Conservation (phyloP, 1,140 invertebrate species). For the Capitella teleta region DNA sequence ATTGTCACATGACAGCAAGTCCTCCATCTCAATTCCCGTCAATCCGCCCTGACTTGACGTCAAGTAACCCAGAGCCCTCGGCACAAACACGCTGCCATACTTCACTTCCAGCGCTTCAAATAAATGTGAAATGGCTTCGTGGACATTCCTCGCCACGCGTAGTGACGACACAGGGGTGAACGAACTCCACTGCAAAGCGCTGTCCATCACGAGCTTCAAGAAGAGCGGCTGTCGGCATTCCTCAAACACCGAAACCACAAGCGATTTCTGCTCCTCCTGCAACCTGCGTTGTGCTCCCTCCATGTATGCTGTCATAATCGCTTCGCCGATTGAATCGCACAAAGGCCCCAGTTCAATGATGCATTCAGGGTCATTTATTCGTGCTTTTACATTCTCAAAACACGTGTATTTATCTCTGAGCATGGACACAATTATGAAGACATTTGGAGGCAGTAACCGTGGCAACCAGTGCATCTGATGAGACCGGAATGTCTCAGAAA, state of each 20-base stretch:
- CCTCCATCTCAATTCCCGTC: conserved; percentile 36
- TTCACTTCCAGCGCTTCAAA: conserved; percentile 29
- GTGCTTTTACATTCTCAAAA: too few relatives aligned
- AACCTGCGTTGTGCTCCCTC: too few relatives aligned
- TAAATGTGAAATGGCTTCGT: conserved; percentile 22
- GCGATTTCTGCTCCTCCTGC: background rate
- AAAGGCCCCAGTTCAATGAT: too few relatives aligned
- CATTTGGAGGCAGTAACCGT: background rate
- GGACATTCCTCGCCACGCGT: conserved; percentile 15
- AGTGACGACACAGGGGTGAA: conserved; percentile 15
- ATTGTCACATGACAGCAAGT: conserved; percentile 38
- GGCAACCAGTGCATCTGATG: conserved; percentile 3
- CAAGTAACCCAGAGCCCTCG: too few relatives aligned
- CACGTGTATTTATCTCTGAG: background rate
- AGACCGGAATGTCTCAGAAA: background rate
- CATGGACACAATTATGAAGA: conserved; percentile 1
- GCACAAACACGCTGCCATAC: conserved; percentile 26
- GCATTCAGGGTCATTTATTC: too few relatives aligned
- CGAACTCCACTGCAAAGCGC: conserved; percentile 25
- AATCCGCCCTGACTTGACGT: too few relatives aligned
- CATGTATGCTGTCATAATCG: too few relatives aligned
- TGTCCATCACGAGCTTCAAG: conserved; percentile 28
- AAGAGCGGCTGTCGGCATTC: conserved; percentile 18
- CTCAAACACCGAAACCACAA: background rate
- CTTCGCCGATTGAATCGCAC: too few relatives aligned